Evolutionary conservation across 2,113 vertebrate genomes (phyloP), one percentile per base, ranked within the genome.

Genomic region (Dicaeum eximium): DNA sequence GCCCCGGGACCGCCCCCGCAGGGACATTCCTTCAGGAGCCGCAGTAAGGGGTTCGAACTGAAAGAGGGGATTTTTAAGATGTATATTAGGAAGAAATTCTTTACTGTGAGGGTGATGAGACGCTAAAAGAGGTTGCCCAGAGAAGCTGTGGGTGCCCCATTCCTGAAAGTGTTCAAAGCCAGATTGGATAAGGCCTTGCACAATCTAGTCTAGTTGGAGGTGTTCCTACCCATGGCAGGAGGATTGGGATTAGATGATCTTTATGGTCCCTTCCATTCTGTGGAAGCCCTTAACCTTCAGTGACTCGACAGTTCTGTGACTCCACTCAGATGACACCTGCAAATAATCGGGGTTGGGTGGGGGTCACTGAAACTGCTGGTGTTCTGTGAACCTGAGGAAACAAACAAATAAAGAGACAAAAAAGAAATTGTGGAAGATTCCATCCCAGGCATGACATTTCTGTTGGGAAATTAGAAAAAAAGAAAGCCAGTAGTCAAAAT

Each of bases 1-100:
- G 40, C 48, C 37, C 47, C 37, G 24, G 38, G 15, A 25, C 45
- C 35, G 86, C 56, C 40, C 54, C 74, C 3, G n/a, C 31, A 4
- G 4, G 5, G 56, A 31, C 85, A 21, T 15, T 5, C 30, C 57
- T 1, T 1, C 65, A 0, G 57, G 13, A 47, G 56, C 16, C 35
- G 74, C 40, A 0, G 56, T 5, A 0, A 6, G 12, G 7, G 31
- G 27, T 0, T 27, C 51, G 0, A 6, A 5, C 7, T 1, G 35
- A 9, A 12, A 25, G 31, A 27, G 18, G 22, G 22, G 12, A 16
- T 13, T 13, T 16, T 58, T 10, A 5, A 8, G 6, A 9, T 9
- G 51, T 16, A 0, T 21, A 0, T 17, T 17, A 6, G 51, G 37
- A 38, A 17, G 33, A 16, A 44, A 30, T 28, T 45, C 15, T 50